phyloP scores from a whole-genome alignment of 1,140 invertebrate species.

The Psilanteris sp. region DNA sequence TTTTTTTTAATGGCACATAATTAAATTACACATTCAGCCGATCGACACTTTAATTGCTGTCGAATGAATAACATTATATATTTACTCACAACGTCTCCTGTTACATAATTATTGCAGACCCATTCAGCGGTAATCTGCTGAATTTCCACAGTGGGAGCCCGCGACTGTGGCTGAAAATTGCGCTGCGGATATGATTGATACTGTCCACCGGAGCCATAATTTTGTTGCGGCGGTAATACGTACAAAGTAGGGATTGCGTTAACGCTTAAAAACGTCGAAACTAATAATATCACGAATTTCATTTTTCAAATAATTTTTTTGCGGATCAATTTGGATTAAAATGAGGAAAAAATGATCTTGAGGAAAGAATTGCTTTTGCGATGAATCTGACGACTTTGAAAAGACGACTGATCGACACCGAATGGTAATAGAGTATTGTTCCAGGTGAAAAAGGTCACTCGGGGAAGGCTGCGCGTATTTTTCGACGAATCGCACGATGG shows the following conservation, averaged over 20 bases:
- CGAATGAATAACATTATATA: slow-evolving; percentile 15
- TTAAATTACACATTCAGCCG: background rate
- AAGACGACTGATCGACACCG: slow-evolving; percentile 10
- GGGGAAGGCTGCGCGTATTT: slow-evolving; percentile 6
- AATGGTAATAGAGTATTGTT: slow-evolving; percentile 29
- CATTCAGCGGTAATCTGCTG: slow-evolving; percentile 57
- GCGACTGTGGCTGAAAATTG: slow-evolving; percentile 13
- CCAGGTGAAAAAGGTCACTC: slow-evolving; percentile 30
- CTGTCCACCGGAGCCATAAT: background rate
- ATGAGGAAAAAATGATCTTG: background rate
- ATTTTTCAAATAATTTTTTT: background rate
- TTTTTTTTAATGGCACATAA: background rate
- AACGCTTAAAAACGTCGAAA: background rate
- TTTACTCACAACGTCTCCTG: slow-evolving; percentile 51
- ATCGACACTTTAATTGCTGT: slow-evolving; percentile 12
- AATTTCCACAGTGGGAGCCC: slow-evolving; percentile 46
- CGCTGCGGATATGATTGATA: slow-evolving; percentile 2
- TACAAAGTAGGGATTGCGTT: background rate
- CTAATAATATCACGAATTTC: slow-evolving; percentile 2
- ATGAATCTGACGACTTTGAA: slow-evolving; percentile 5
- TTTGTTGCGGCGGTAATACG: background rate
- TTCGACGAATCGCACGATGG: slow-evolving; percentile 7
- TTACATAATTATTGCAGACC: slow-evolving; percentile 60
- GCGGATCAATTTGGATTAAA: background rate
- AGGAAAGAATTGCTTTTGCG: slow-evolving; percentile 3